Conservation (phyloP, 2,113 vertebrate genomes). For the Bubalus kerabau region DNA sequence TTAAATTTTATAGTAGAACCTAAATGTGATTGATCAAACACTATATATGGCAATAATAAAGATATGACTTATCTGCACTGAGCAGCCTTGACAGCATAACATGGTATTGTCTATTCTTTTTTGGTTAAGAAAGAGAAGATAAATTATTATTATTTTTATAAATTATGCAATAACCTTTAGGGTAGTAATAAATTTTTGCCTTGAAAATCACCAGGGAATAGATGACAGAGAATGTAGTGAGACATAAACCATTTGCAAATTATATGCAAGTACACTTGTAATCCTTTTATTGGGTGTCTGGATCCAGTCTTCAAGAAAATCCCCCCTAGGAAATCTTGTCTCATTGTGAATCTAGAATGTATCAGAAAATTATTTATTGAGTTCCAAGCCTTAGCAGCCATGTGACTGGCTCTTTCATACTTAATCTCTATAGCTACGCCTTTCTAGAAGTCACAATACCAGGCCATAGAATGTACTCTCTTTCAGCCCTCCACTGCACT, state of each 20-base stretch:
- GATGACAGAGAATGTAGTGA: slow-evolving; percentile 46
- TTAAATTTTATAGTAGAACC: slow-evolving; percentile 29
- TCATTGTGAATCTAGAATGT: slow-evolving; percentile 36
- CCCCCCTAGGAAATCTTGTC: slow-evolving; percentile 43
- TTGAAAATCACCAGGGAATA: slow-evolving; percentile 51
- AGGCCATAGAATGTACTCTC: background rate
- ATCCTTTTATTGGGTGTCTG: slow-evolving; percentile 41
- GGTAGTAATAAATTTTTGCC: slow-evolving; percentile 43
- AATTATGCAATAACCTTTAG: slow-evolving; percentile 62
- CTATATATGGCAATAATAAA: slow-evolving; percentile 47
- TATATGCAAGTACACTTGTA: slow-evolving; percentile 38
- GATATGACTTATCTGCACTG: slow-evolving; percentile 23
- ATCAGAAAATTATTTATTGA: slow-evolving; percentile 35
- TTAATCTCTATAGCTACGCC: background rate
- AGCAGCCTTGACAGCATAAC: slow-evolving; percentile 10
- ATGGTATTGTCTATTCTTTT: slow-evolving; percentile 31
- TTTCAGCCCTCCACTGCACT: background rate
- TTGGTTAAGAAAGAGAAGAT: slow-evolving; percentile 45
- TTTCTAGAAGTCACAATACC: background rate
- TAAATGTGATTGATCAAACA: slow-evolving; percentile 47
- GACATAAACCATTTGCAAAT: slow-evolving; percentile 57
- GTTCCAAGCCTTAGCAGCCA: slow-evolving; percentile 25
- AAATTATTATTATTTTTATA: slow-evolving; percentile 67
- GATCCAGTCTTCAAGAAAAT: slow-evolving; percentile 48
- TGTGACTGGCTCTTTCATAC: background rate